phyloP scores from a whole-genome alignment of 1,140 invertebrate genomes.

The Himalopsyche phryganea region DNA sequence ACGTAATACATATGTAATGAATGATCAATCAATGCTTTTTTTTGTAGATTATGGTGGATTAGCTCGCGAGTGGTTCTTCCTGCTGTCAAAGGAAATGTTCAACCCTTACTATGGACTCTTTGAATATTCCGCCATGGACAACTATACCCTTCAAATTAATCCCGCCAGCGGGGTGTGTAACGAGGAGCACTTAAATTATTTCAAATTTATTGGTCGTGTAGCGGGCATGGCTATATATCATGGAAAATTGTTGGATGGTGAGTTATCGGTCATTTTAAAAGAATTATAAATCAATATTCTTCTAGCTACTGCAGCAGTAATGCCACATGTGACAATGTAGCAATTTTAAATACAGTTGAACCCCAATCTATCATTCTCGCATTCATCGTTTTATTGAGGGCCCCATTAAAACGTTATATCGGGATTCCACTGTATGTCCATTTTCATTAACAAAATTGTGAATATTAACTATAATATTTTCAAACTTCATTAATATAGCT shows the following conservation, averaged over 20 bases:
- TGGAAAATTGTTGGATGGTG: conserved; percentile 93
- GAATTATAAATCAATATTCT: neutral
- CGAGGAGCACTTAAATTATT: conserved; percentile 96
- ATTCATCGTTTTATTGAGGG: too few relatives aligned
- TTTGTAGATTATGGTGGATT: conserved; percentile 90
- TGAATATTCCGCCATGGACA: conserved; percentile 99
- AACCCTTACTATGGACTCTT: conserved; percentile 99
- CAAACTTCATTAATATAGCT: too few relatives aligned
- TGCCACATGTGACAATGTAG: too few relatives aligned
- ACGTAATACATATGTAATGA: too few relatives aligned
- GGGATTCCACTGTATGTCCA: too few relatives aligned
- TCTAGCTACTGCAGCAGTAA: too few relatives aligned
- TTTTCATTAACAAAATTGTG: too few relatives aligned
- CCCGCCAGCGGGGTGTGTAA: conserved; percentile 95
- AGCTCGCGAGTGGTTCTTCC: conserved; percentile 96
- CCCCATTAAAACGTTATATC: too few relatives aligned
- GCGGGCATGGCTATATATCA: conserved; percentile 99
- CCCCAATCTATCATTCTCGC: too few relatives aligned
- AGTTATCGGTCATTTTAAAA: conserved; percentile 32
- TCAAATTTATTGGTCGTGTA: conserved; percentile 97
- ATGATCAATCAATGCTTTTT: neutral
- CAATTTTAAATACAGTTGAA: too few relatives aligned
- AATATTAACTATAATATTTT: too few relatives aligned
- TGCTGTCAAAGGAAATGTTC: conserved; percentile 99
- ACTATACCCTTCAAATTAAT: conserved; percentile 99